phyloP scores from a whole-genome alignment of 2,113 vertebrate species.

The Chunga burmeisteri region DNA sequence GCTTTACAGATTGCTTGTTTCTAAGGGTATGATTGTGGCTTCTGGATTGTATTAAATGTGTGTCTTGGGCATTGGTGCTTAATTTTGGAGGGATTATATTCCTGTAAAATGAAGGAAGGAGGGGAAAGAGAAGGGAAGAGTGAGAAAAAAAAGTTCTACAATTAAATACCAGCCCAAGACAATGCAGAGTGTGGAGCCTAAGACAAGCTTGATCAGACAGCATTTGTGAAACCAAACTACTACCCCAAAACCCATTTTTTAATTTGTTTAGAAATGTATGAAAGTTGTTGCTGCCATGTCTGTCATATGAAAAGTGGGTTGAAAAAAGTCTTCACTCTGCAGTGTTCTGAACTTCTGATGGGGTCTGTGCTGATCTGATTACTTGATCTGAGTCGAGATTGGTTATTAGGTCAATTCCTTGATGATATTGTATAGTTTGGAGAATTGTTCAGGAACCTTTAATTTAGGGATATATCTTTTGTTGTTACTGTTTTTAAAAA shows the following conservation, averaged over 20 bases:
- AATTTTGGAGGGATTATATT: not conserved
- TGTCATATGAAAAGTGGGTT: not conserved
- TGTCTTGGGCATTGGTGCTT: not conserved
- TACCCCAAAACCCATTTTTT: rapidly evolving
- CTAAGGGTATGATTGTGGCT: not conserved
- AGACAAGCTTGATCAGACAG: not conserved
- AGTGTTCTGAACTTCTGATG: rapidly evolving
- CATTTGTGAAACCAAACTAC: not conserved
- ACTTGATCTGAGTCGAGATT: rapidly evolving
- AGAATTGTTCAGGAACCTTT: not conserved
- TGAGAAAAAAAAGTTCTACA: not conserved
- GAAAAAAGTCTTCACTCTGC: rapidly evolving
- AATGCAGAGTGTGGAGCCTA: not conserved
- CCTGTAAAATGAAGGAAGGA: not conserved
- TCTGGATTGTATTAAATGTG: not conserved
- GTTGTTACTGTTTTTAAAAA: not conserved
- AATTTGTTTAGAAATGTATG: not conserved
- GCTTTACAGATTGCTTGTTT: not conserved
- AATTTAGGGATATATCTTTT: rapidly evolving
- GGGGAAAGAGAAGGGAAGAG: not conserved
- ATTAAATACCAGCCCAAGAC: not conserved
- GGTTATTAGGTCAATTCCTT: not conserved
- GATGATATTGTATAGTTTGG: not conserved
- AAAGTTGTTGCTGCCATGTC: rapidly evolving
- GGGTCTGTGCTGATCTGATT: not conserved